Evolutionary conservation across 2,888 invertebrate genomes (phyloP), one percentile per base, ranked within the genome.

Genomic region (Andricus curvator): DNA sequence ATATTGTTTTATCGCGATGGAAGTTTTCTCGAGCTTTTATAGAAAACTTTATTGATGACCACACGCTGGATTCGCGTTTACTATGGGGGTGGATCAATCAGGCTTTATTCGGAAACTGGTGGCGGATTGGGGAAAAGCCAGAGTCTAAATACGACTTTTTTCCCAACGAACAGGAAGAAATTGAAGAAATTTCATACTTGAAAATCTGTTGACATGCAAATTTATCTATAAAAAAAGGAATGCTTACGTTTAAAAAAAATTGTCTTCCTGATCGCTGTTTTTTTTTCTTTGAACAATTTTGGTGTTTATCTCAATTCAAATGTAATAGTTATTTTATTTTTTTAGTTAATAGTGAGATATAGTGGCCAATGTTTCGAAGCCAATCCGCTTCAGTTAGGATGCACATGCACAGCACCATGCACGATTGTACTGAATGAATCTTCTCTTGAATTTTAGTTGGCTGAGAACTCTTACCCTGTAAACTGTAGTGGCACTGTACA

Each of bases 401-500:
- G 44, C 44, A 68, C 68, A 67, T 56, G 56, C 25, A 68, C 25
- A 68, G 51, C 62, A 79, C 29, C 44, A 44, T 74, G 83, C 81
- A 83, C 79, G 81, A 67, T 77, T 81, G 25, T 78, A 77, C 76
- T 68, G 76, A 22, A 44, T 22, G 56, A 56, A 74, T 83, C 78
- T 79, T 68, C 70, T 84, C 79, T 78, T 83, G 79, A 84, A 81
- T 83, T 83, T 78, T 81, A 83, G 81, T 85, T 84, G 81, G 67
- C 84, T 84, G 84, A 84, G 78, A 81, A 78, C 85, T 80, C 83
- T 82, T 84, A 86, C 80, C 82, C 78, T 79, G 85, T 84, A 86
- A 78, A 80, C 78, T 79, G 85, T 84, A 85, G 85, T 85, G 84
- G 81, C 83, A 84, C 83, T 81, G 80, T 82, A 79, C 82, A 82